These are phyloP conservation scores for Myrmophylax atrothorax DNA, from an alignment of 2,113 vertebrate species.

Conservation along the genomic window DNA sequence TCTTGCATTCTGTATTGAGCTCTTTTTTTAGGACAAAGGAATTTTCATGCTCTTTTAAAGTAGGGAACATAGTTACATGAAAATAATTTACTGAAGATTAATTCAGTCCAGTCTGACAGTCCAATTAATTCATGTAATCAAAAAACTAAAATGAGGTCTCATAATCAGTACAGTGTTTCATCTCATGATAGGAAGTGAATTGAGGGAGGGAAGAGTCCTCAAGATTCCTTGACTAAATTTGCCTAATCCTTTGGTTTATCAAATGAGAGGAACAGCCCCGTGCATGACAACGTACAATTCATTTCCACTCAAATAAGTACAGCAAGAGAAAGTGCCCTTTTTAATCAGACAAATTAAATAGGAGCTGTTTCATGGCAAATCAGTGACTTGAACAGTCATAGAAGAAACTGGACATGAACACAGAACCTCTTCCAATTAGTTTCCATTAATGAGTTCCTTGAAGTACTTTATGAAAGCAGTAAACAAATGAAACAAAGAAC, in stretches of 20 bases:
- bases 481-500: slow-evolving; percentile 9
- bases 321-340: slow-evolving; percentile 5
- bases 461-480: slow-evolving; percentile 4
- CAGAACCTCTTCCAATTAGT: slow-evolving; percentile 30
- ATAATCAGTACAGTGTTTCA: not conserved
- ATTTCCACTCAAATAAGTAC: slow-evolving; percentile 6
- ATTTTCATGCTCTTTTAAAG: not conserved
- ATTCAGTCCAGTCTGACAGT: not conserved
- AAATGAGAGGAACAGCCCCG: not conserved
- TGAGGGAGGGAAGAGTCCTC: not conserved
- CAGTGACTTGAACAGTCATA: slow-evolving; percentile 30
- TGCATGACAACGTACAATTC: not conserved
- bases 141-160: slow-evolving; percentile 8
- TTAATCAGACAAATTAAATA: slow-evolving; percentile 46
- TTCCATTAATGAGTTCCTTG: slow-evolving; percentile 20
- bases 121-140: slow-evolving; percentile 29
- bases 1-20: not conserved
- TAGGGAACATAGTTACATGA: accelerated
- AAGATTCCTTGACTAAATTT: slow-evolving; percentile 12
- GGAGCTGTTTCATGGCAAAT: slow-evolving; percentile 31
- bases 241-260: slow-evolving; percentile 19
- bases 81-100: slow-evolving; percentile 13
- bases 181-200: not conserved
- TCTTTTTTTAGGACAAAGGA: not conserved
- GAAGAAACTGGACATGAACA: slow-evolving; percentile 21